Conservation (phyloP, 2,113 vertebrate species). For the Gymnarchus niloticus region DNA sequence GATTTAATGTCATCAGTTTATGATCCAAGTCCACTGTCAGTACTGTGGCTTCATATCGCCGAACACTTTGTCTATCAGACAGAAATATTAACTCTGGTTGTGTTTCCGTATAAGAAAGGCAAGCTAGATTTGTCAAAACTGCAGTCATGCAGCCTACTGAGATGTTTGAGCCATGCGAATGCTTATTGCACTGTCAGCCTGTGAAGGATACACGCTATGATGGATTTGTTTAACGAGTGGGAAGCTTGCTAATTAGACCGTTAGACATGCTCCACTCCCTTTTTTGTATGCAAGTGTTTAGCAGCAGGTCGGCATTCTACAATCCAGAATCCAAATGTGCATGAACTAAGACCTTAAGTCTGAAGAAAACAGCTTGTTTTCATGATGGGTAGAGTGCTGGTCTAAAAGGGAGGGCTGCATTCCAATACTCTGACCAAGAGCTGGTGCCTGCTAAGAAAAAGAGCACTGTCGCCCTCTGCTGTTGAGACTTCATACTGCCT, state of each 20-base stretch:
- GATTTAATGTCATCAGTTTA: not conserved
- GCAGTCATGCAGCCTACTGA: not conserved
- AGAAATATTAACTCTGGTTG: not conserved
- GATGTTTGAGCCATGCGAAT: not conserved
- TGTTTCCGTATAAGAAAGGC: not conserved
- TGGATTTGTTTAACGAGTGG: conserved; percentile 6
- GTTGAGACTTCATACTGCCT: conserved; percentile 29
- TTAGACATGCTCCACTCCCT: not conserved
- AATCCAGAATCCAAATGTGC: not conserved
- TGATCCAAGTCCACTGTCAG: not conserved
- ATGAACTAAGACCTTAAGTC: conserved; percentile 7
- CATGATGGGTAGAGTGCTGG: conserved; percentile 15
- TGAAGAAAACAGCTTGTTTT: conserved; percentile 22
- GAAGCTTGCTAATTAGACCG: not conserved
- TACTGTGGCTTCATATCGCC: not conserved
- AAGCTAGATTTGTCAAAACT: not conserved
- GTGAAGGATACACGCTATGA: not conserved
- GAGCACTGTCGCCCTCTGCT: conserved; percentile 43
- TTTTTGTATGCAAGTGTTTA: not conserved
- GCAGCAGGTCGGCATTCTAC: not conserved
- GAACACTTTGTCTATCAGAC: not conserved
- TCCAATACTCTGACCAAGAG: conserved; percentile 6
- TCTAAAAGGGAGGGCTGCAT: conserved; percentile 18
- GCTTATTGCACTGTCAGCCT: not conserved
- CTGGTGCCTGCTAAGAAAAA: not conserved